A percentile compares a stretch with the other conserved stretches of the same genome.
These are phyloP conservation scores for Phyto melanocephala DNA, from an alignment of 2,888 invertebrate species.

Conservation along the genomic window DNA sequence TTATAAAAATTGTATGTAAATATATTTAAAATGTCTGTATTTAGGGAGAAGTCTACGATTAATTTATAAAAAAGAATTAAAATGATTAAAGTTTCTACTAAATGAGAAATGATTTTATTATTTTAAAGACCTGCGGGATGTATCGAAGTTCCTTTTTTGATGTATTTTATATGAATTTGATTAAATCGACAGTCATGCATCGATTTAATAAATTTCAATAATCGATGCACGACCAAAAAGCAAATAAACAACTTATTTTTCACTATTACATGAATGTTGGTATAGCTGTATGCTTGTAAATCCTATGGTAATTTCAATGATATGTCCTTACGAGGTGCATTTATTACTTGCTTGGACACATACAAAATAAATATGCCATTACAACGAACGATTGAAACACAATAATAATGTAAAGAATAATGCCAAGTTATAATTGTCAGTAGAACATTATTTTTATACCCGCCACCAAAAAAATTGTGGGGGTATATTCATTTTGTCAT, in stretches of 20 bases:
- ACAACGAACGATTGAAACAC: background rate
- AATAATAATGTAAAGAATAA: conserved; percentile 17
- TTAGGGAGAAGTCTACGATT: too few species aligned
- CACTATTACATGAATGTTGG: background rate
- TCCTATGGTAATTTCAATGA: background rate
- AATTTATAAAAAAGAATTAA: too few species aligned
- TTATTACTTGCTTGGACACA: background rate
- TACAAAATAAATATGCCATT: background rate
- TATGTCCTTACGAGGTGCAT: background rate
- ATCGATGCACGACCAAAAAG: conserved; percentile 30
- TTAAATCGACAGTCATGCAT: conserved; percentile 32
- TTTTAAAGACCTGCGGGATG: background rate
- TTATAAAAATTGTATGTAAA: background rate
- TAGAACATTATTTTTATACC: too few species aligned
- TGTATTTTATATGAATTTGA: conserved; percentile 18
- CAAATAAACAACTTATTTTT: background rate
- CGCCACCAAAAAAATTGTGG: too few species aligned
- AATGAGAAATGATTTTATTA: too few species aligned
- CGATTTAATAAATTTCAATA: conserved; percentile 31
- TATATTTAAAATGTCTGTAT: too few species aligned
- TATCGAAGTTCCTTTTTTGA: too few species aligned
- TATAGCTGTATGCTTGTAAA: background rate
- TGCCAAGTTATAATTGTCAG: conserved; percentile 24
- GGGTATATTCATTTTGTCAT: too few species aligned
- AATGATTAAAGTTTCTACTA: too few species aligned